phyloP scores from a whole-genome alignment of 2,888 invertebrate species.

The Platycheirus rosarum region DNA sequence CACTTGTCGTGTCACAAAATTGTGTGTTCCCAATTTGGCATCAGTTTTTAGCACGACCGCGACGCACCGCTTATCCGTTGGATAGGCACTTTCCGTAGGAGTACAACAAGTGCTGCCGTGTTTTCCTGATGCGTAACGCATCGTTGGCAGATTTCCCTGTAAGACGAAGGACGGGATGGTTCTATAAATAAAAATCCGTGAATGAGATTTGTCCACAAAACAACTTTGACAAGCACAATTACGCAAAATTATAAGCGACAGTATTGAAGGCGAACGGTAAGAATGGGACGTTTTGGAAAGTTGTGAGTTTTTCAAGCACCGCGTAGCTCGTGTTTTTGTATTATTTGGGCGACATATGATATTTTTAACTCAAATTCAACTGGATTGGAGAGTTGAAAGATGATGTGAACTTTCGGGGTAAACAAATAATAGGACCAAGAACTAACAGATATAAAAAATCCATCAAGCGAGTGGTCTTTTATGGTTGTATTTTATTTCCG shows the following conservation, averaged over 20 bases:
- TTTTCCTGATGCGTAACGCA: slow-evolving; percentile 57
- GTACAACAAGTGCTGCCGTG: slow-evolving; percentile 15
- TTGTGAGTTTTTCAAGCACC: slow-evolving; percentile 9
- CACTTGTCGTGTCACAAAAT: slow-evolving; percentile 67
- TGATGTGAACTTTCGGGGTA: no score
- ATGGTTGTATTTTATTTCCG: no score
- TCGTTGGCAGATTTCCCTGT: slow-evolving; percentile 50
- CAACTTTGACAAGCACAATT: slow-evolving; percentile 54
- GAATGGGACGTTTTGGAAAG: slow-evolving; percentile 10
- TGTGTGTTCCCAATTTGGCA: slow-evolving; percentile 47
- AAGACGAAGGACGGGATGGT: slow-evolving; percentile 21
- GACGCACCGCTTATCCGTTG: slow-evolving; percentile 42
- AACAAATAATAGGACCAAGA: no score
- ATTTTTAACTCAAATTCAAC: no score
- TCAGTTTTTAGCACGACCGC: slow-evolving; percentile 32
- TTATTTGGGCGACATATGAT: no score
- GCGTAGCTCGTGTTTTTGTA: no score
- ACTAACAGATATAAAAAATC: no score
- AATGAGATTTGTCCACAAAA: slow-evolving; percentile 31
- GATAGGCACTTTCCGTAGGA: slow-evolving; percentile 16
- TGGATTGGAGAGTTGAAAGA: no score
- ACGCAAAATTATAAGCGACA: slow-evolving; percentile 25
- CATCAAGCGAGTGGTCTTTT: no score
- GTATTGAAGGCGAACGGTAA: slow-evolving; percentile 33
- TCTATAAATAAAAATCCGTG: slow-evolving; percentile 52